Evolutionary conservation across 1,140 invertebrate species (phyloP).

Genomic region (Drosophila murphyi): DNA sequence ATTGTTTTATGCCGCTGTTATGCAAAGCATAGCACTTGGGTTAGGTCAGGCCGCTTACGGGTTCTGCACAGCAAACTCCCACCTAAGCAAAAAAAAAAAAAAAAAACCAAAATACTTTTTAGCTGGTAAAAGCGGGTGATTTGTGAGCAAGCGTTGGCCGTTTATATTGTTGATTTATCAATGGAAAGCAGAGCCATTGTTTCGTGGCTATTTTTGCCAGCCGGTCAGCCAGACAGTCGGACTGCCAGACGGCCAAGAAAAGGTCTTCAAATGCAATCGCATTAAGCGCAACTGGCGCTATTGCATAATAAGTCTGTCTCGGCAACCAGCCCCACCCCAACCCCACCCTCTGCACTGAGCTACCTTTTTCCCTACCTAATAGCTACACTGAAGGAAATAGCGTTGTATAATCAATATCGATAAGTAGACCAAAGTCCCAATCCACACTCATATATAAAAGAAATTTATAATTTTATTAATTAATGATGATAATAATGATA

Average conservation of each 20-base stretch:
- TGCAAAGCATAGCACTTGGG: constrained; percentile 60
- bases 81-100: constrained; percentile 1
- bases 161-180: constrained; percentile 49
- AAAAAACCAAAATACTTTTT: not conserved
- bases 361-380: not conserved
- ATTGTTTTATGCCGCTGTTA: constrained; percentile 38
- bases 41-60: constrained; percentile 58
- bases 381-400: not conserved
- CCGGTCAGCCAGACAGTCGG: constrained; percentile 6
- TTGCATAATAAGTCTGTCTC: constrained; percentile 39
- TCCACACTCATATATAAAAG: too few species aligned
- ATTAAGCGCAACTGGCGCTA: constrained; percentile 36
- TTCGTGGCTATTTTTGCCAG: constrained; percentile 31
- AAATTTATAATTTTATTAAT: too few species aligned
- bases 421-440: too few species aligned
- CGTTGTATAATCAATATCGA: too few species aligned
- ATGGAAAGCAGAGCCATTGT: constrained; percentile 50
- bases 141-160: constrained; percentile 36
- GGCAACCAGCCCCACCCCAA: not conserved
- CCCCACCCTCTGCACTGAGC: too few species aligned
- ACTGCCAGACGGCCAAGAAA: constrained; percentile 7
- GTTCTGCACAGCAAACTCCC: constrained; percentile 28
- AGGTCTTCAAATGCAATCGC: constrained; percentile 44
- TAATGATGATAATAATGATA: too few species aligned
- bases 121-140: constrained; percentile 47